Evolutionary conservation across 1,140 invertebrate genomes (phyloP), one percentile per base, ranked within the genome.

Genomic region (Plodia interpunctella): DNA sequence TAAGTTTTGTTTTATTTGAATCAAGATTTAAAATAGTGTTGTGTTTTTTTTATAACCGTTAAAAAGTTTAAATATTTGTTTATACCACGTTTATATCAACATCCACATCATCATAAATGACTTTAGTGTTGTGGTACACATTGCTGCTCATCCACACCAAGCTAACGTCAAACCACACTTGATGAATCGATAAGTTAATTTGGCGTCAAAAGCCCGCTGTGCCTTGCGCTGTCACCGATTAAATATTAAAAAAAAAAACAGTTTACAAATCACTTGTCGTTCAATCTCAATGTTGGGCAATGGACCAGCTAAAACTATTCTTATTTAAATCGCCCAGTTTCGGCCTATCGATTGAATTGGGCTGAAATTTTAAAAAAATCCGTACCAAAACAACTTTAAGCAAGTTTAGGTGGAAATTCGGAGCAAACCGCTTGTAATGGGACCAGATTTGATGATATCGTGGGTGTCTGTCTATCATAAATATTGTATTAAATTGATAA

Each of bases 171-270:
- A 25, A 25, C 2, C 2, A 32, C 2, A 3, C 15, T 44, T 4
- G 38, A 44, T 44, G 20, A 44, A 44, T 63, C 65, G 60, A 71
- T 70, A 70, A 72, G 69, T 71, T 76, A 74, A 78, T 76, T 70
- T 63, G 65, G 67, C 76, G 68, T 76, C 69, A 71, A 76, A 66
- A 25, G 21, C 57, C 49, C 53, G 54, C 44, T 25, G 54, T 57
- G 58, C 38, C 49, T 55, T 60, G 60, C 56, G 55, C 17, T 56
- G 57, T 56, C 49, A 18, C 50, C 53, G 57, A 56, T 57, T 56
- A 62, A 59, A 54, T 10, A 44, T 44, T n/a, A n/a, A n/a, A n/a
- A 15, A 44, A 44, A 44, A 44, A 44, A 44, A 44, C 15, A 13
- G 38, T 44, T 44, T 44, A 44, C 38, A 44, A 44, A n/a, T 6